These are phyloP conservation scores for Ochotona princeps DNA, from an alignment of 2,113 vertebrate species.

Conservation along the genomic window DNA sequence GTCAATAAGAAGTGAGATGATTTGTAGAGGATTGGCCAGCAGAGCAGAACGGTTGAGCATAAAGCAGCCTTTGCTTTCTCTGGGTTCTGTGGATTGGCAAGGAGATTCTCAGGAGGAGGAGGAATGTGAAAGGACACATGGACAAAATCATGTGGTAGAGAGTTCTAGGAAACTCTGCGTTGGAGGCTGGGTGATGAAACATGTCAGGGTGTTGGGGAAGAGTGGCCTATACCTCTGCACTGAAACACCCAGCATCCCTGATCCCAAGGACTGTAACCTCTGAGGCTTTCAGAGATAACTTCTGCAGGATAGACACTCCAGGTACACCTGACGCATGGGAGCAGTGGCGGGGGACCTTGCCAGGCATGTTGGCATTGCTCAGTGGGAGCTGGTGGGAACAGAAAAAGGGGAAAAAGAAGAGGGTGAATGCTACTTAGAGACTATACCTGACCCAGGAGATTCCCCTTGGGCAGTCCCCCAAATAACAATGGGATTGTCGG, in stretches of 20 bases:
- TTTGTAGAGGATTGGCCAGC: background rate
- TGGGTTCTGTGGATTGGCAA: background rate
- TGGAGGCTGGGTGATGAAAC: no score
- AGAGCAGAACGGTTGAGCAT: background rate
- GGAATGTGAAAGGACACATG: background rate
- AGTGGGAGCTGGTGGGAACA: background rate
- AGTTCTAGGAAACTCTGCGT: background rate
- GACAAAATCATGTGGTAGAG: background rate
- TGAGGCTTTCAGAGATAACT: background rate
- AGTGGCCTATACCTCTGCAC: background rate
- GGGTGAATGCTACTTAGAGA: no score
- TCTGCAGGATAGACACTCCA: background rate
- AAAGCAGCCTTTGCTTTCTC: background rate
- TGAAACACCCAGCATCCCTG: background rate
- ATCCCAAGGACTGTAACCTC: background rate
- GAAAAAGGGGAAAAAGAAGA: background rate
- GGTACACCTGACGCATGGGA: accelerated
- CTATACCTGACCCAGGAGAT: background rate
- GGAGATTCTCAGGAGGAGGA: background rate
- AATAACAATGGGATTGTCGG: background rate
- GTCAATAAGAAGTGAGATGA: background rate
- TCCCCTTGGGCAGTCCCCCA: background rate
- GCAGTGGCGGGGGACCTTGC: no score
- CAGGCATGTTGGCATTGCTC: background rate
- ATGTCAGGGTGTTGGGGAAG: background rate